Evolutionary conservation across 2,888 invertebrate species (phyloP), one percentile per base, ranked within the genome.

Genomic region (Agonopterix arenella): DNA sequence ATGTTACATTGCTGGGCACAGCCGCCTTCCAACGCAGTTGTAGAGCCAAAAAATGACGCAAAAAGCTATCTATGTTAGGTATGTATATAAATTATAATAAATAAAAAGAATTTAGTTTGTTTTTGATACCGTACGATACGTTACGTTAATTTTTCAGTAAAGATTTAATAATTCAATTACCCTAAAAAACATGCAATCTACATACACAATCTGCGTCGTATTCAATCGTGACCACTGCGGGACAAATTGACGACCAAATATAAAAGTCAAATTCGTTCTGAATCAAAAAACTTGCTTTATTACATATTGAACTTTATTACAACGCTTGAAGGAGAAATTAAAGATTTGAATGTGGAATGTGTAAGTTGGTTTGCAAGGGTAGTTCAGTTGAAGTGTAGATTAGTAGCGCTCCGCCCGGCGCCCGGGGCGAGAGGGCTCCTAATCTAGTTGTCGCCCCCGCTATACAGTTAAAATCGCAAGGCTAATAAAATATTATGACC

Each of bases 401-500:
- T 80, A 76, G 78, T 70, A 69, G 72, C 67, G 58, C 64, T 62
- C 64, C 73, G 74, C 73, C 70, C 62, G 73, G 69, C 13, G 13
- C 73, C 69, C 72, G 62, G 77, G 80, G 66, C 67, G 68, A 28
- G 28, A 28, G 28, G 28, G 28, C 28, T 28, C 28, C 66, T 86
- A 88, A 89, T 86, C 84, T 79, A 70, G 84, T 89, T 89, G 80
- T 73, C 80, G 67, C 83, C 80, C 80, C 70, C 70, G 76, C 80
- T 78, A 82, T 72, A 76, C 77, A 71, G 80, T 89, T 89, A 88
- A 89, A 86, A 83, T 88, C 84, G 82, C 82, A 84, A 78, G 86
- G 86, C 88, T 89, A 88, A 88, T 88, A 89, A 88, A 89, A 88
- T 88, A 82, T 86, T 88, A 86, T 88, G 88, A 88, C 85, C 89